Evolutionary conservation across 1,140 invertebrate genomes (phyloP).

Genomic region (Pantala flavescens): DNA sequence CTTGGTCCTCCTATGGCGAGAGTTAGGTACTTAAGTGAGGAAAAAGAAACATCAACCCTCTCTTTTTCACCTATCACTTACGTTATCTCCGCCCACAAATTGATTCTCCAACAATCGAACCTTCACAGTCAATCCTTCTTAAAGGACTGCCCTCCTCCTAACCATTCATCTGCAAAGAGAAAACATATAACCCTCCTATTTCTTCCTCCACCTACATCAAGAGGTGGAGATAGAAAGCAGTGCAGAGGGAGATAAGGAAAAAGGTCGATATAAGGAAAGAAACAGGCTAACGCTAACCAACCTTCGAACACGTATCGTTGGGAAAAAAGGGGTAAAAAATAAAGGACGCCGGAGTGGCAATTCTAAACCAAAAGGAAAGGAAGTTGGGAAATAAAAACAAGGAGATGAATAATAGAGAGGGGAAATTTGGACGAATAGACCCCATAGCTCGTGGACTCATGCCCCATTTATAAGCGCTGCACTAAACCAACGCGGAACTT

Average conservation of each 20-base stretch:
- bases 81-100: no score
- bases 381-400: not conserved
- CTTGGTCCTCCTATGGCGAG: no score
- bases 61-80: no score
- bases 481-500: slow-evolving; percentile 8
- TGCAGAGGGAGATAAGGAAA: not conserved
- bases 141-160: no score
- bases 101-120: no score
- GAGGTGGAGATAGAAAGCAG: not conserved
- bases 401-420: not conserved
- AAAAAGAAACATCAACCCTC: no score
- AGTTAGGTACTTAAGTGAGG: no score
- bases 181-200: no score
- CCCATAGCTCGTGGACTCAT: slow-evolving; percentile 3
- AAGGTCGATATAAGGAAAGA: not conserved
- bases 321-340: not conserved
- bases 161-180: no score
- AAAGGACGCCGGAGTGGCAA: not conserved
- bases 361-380: not conserved
- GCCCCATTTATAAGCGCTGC: not conserved
- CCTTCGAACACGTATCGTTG: not conserved
- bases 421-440: not conserved
- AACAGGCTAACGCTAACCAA: not conserved
- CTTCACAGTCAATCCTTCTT: no score
- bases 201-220: no score